Evolutionary conservation across 2,797 vertebrate species (phyloP).

Genomic region (Chromobotia macracanthus): DNA sequence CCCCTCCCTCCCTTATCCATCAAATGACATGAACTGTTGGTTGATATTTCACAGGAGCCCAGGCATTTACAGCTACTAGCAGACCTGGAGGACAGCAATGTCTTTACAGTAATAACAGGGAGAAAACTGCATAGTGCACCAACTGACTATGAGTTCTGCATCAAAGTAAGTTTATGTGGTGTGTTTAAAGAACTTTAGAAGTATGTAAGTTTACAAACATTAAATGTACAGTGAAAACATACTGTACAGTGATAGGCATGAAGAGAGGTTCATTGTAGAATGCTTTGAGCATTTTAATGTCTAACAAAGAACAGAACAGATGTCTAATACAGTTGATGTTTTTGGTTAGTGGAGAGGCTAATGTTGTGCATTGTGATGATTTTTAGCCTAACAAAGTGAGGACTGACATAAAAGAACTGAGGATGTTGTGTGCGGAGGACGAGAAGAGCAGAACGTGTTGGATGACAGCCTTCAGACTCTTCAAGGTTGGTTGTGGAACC

Average conservation of each 20-base stretch:
- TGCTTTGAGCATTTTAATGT: background rate
- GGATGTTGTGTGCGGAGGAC: constrained; percentile 94
- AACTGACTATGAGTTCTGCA: constrained; percentile 92
- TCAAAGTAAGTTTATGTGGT: constrained; percentile 83
- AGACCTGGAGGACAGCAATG: constrained; percentile 91
- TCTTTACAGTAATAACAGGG: constrained; percentile 87
- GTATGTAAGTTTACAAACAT: no score
- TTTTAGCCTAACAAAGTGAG: constrained; percentile 88
- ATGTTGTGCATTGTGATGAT: constrained; percentile 29
- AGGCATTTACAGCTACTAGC: constrained; percentile 93
- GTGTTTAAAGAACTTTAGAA: background rate
- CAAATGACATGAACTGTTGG: constrained; percentile 35
- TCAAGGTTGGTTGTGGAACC: constrained; percentile 81
- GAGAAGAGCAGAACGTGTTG: constrained; percentile 93
- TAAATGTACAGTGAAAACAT: background rate
- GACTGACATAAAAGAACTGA: constrained; percentile 90
- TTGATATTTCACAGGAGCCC: constrained; percentile 83
- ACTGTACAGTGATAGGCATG: background rate
- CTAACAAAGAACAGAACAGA: background rate
- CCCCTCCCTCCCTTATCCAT: constrained; percentile 6
- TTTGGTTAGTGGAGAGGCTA: background rate
- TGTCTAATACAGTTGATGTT: background rate
- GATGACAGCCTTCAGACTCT: constrained; percentile 94
- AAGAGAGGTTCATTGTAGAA: background rate
- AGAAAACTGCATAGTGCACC: constrained; percentile 90